Evolutionary conservation across 35 echinoderm and acorn worm genomes (phyloP), one percentile per base, ranked within the genome.

Genomic region (Ophioderma brevispina): DNA sequence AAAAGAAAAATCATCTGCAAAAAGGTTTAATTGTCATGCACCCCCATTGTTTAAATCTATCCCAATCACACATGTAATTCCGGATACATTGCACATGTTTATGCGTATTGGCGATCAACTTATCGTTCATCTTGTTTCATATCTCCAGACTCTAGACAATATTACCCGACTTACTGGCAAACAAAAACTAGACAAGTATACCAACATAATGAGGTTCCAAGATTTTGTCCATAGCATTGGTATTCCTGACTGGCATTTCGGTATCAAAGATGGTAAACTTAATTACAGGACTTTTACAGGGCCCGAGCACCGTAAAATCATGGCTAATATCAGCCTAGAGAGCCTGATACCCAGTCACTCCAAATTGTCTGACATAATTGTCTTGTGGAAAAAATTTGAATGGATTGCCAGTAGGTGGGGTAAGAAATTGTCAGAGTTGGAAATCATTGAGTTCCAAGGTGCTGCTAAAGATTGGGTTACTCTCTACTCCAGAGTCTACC

Each of bases 61-160:
- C 41, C 55, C 50, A 33, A 70, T 93, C 52, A 31, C 19, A 25
- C 70, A 35, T 43, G 78, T 87, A 28, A 76, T 93, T 39, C 77
- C 85, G 32, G 91, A 93, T 70, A 50, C 78, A 0, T 77, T 93
- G 55, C 82, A 92, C 46, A 50, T 92, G 36, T 91, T 43, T 84
- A 83, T 91, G 64, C 64, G 81, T 21, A 91, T 91, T 21, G 82
- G 52, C 35, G 81, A 92, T 80, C 82, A 92, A 85, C 81, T 93
- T 37, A 88, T 82, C 19, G 35, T 46, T 49, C 85, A 93, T 46
- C 31, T 93, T 17, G 32, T 88, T 35, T 0, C 49, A 39, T 37
- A 75, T 10, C 85, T 93, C 38, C 32, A 39, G 18, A 50, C 31
- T 1, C 56, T 23, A 46, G 91, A 93, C 30, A 88, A 88, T 79